Evolutionary conservation across 2,888 invertebrate species (phyloP).

Genomic region (Alcis repandata): DNA sequence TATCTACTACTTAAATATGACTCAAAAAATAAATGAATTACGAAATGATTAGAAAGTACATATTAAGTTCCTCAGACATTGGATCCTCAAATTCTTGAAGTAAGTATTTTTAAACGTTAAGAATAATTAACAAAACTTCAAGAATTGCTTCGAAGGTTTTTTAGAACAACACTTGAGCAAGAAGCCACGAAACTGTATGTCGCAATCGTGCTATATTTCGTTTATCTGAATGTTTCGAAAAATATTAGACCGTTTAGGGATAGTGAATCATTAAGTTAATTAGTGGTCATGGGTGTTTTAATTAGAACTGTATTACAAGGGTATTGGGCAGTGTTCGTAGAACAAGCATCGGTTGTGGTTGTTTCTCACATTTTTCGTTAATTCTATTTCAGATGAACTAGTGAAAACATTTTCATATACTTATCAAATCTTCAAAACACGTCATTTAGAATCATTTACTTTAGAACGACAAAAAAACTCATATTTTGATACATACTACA

Average conservation of each 20-base stretch:
- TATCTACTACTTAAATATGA: too few species aligned
- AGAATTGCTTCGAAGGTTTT: too few species aligned
- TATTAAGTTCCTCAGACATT: too few species aligned
- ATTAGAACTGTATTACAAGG: slow-evolving; percentile 5
- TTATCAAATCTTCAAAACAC: too few species aligned
- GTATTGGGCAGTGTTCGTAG: slow-evolving; percentile 13
- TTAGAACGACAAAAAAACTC: too few species aligned
- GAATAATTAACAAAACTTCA: too few species aligned
- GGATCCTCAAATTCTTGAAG: too few species aligned
- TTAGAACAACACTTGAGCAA: not conserved
- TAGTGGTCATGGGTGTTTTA: slow-evolving; percentile 22
- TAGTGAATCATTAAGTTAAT: slow-evolving; percentile 16
- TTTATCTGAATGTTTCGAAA: slow-evolving; percentile 8
- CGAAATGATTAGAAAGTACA: too few species aligned
- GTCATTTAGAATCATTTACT: too few species aligned
- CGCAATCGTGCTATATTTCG: not conserved
- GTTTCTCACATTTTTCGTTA: not conserved
- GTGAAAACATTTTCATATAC: not conserved
- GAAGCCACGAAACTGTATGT: not conserved
- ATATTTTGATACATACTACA: too few species aligned
- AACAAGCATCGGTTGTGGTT: slow-evolving; percentile 7
- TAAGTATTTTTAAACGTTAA: too few species aligned
- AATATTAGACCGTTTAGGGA: slow-evolving; percentile 16
- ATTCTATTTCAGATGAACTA: slow-evolving; percentile 9
- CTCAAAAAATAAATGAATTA: too few species aligned